Percentiles rank a stretch among this genome's conserved stretches.
Conservation (phyloP, 2,888 invertebrate species). For the Cataglyphis cursor region DNA sequence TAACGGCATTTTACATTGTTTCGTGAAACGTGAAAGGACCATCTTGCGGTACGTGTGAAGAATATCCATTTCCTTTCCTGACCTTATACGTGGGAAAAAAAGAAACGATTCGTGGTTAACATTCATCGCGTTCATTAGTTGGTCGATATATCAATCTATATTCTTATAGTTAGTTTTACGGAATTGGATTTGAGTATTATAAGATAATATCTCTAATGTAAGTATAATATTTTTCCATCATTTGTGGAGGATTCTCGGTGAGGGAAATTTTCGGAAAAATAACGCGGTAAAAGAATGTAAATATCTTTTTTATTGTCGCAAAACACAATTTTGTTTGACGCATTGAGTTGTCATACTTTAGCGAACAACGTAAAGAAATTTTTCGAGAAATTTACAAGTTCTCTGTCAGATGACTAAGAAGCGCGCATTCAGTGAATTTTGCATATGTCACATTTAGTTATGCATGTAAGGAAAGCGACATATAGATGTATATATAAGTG, state of each 20-base stretch:
- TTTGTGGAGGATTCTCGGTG: not conserved
- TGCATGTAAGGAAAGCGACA: not conserved
- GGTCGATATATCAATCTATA: not conserved
- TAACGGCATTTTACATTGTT: constrained; percentile 9
- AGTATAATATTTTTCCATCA: not conserved
- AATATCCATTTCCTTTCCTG: constrained; percentile 6
- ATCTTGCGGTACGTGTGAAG: not conserved
- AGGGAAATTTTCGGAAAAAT: not conserved
- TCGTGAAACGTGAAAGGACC: constrained; percentile 4
- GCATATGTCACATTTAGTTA: not conserved
- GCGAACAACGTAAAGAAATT: not conserved
- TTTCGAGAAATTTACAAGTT: not conserved
- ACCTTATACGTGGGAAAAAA: not conserved
- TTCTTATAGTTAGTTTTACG: not conserved
- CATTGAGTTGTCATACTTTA: not conserved
- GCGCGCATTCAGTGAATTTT: constrained; percentile 1
- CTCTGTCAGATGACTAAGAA: not conserved
- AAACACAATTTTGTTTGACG: not conserved
- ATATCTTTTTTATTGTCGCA: constrained; percentile 23
- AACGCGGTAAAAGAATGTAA: not conserved
- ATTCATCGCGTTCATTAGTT: not conserved
- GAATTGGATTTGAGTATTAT: not conserved
- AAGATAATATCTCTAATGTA: not conserved
- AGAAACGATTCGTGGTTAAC: not conserved
- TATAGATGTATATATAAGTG: not conserved